phyloP scores from a whole-genome alignment of 2,797 vertebrate genomes.

The Sebastiscus tertius region DNA sequence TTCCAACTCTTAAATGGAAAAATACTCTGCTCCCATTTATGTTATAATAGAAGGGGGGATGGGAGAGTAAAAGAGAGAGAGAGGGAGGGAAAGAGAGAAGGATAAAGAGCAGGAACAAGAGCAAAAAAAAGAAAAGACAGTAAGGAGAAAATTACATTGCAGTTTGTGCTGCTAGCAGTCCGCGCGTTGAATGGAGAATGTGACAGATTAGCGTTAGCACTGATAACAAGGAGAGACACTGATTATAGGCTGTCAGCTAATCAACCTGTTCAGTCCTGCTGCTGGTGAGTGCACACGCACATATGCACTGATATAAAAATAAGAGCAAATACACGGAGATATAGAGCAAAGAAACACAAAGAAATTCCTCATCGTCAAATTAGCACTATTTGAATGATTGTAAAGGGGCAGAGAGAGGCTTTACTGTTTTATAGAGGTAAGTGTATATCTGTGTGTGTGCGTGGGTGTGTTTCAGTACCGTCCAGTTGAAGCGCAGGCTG shows the following conservation, averaged over 20 bases:
- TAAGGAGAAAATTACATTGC: constrained; percentile 68
- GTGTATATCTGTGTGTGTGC: background rate
- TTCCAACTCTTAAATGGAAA: constrained; percentile 79
- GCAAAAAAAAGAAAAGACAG: constrained; percentile 45
- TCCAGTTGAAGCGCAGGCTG: constrained; percentile 91
- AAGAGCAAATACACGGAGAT: constrained; percentile 4
- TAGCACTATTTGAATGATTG: constrained; percentile 18
- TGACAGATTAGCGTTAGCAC: constrained; percentile 69
- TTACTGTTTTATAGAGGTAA: background rate
- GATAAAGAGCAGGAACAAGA: constrained; percentile 37
- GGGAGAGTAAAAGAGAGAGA: constrained; percentile 27
- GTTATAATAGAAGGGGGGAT: constrained; percentile 63
- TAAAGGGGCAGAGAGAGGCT: background rate
- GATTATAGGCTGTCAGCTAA: constrained; percentile 66
- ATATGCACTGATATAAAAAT: background rate
- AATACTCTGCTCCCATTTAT: constrained; percentile 75
- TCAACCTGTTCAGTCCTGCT: constrained; percentile 54
- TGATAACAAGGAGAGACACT: constrained; percentile 69
- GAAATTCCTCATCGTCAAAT: constrained; percentile 9
- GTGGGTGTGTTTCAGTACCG: constrained; percentile 73
- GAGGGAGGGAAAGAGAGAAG: constrained; percentile 26
- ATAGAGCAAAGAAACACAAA: constrained; percentile 4
- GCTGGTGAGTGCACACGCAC: constrained; percentile 7
- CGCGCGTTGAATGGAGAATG: constrained; percentile 53
- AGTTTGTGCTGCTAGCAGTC: constrained; percentile 59